phyloP scores from a whole-genome alignment of 2,113 vertebrate genomes.

The Reinhardtius hippoglossoides region DNA sequence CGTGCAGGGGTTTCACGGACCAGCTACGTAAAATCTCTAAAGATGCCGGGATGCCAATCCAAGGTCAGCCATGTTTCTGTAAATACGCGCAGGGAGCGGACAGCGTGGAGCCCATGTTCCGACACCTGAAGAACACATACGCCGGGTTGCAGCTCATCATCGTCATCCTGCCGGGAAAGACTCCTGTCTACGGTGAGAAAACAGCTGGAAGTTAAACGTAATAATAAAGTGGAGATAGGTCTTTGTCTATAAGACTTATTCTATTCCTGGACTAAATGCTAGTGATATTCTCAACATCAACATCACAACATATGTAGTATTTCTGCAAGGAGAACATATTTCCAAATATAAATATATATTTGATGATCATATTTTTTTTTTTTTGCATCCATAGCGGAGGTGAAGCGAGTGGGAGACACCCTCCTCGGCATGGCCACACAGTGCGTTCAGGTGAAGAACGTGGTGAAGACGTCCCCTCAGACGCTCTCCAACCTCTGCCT shows the following conservation, averaged over 20 bases:
- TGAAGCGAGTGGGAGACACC: conserved; percentile 97
- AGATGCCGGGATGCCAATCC: conserved; percentile 97
- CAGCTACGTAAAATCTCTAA: conserved; percentile 98
- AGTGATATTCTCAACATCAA: not conserved
- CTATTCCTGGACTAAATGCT: conserved; percentile 1
- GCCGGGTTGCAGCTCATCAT: conserved; percentile 98
- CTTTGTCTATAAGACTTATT: not conserved
- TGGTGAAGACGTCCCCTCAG: conserved; percentile 98
- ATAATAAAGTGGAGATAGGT: not conserved
- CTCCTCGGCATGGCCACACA: conserved; percentile 98
- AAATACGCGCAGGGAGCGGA: conserved; percentile 98
- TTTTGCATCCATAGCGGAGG: conserved; percentile 85
- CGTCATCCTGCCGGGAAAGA: conserved; percentile 97
- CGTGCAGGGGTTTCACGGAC: conserved; percentile 92
- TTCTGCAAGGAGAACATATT: not conserved
- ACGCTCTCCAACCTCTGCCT: conserved; percentile 99
- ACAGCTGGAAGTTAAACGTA: not conserved
- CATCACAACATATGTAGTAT: too few relatives aligned
- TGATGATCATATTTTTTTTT: not conserved
- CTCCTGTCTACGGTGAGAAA: conserved; percentile 89
- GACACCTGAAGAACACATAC: conserved; percentile 99
- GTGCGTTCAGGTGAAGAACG: conserved; percentile 99
- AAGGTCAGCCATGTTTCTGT: conserved; percentile 98
- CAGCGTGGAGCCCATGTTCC: conserved; percentile 98
- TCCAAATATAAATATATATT: too few relatives aligned